A percentile compares a stretch with the other conserved stretches of the same genome.
phyloP scores from a whole-genome alignment of 2,113 vertebrate species.

The Panthera leo region DNA sequence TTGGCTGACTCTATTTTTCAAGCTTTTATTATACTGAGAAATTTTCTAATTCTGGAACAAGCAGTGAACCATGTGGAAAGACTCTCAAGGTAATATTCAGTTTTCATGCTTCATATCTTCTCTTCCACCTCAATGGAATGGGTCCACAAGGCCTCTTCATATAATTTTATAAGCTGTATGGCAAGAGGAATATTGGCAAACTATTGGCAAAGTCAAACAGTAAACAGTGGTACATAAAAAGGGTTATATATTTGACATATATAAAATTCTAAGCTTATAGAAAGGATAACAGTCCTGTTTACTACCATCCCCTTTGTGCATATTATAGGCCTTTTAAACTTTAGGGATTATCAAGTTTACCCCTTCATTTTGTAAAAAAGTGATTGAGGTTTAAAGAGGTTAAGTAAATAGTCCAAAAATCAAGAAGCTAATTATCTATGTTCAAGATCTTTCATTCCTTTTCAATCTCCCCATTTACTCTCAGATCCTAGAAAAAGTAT shows the following conservation, averaged over 20 bases:
- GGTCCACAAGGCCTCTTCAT: not conserved
- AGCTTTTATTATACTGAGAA: not conserved
- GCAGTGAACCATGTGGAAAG: not conserved
- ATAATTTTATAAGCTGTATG: not conserved
- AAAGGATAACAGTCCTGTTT: not conserved
- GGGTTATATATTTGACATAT: not conserved
- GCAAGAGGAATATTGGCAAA: not conserved
- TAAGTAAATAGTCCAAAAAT: slow-evolving; percentile 1
- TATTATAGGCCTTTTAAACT: not conserved
- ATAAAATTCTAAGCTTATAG: not conserved
- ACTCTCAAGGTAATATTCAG: not conserved
- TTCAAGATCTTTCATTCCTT: not conserved
- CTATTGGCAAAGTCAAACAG: not conserved
- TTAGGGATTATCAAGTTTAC: not conserved
- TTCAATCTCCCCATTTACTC: not conserved
- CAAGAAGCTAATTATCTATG: not conserved
- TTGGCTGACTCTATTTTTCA: not conserved
- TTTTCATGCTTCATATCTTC: not conserved
- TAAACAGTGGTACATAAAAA: not conserved
- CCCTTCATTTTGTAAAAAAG: not conserved
- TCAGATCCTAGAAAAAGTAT: slow-evolving; percentile 30
- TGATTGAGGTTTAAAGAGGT: not conserved
- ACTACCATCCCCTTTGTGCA: not conserved
- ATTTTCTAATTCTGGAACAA: slow-evolving; percentile 6
- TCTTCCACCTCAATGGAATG: not conserved